Percentiles rank a stretch among this genome's conserved stretches.
phyloP scores from a whole-genome alignment of 2,797 vertebrate genomes.

The Myotis vivesi region DNA sequence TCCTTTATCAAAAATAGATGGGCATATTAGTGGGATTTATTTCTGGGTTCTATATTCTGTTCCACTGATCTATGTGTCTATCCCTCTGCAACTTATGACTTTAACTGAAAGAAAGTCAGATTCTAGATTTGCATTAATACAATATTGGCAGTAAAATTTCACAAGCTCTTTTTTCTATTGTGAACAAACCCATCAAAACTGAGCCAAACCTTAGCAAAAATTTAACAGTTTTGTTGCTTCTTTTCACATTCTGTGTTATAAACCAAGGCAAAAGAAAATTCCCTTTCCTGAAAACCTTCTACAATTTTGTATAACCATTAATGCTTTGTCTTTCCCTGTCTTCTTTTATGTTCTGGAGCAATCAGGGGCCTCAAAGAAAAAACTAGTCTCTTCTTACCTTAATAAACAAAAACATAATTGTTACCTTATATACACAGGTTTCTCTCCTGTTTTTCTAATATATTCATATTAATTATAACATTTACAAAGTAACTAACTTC shows the following conservation, averaged over 20 bases:
- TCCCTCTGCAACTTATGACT: background rate
- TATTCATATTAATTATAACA: background rate
- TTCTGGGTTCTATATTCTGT: background rate
- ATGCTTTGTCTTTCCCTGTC: background rate
- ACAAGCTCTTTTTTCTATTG: background rate
- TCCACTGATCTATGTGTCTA: background rate
- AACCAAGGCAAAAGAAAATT: conserved; percentile 11
- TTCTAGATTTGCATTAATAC: background rate
- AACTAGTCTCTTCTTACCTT: background rate
- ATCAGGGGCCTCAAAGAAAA: background rate
- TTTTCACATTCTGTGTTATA: background rate
- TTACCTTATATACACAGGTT: background rate
- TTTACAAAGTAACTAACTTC: background rate
- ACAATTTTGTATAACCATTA: background rate
- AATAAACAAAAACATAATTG: background rate
- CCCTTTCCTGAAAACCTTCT: background rate
- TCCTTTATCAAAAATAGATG: conserved; percentile 40
- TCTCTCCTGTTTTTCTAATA: background rate
- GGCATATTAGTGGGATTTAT: background rate
- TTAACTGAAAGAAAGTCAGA: background rate
- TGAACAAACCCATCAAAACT: background rate
- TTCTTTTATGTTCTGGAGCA: background rate
- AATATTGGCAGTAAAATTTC: background rate
- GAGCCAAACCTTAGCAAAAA: background rate
- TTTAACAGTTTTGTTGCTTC: background rate